Evolutionary conservation across 2,797 vertebrate species (phyloP).

Genomic region (Benthosema pterotum): DNA sequence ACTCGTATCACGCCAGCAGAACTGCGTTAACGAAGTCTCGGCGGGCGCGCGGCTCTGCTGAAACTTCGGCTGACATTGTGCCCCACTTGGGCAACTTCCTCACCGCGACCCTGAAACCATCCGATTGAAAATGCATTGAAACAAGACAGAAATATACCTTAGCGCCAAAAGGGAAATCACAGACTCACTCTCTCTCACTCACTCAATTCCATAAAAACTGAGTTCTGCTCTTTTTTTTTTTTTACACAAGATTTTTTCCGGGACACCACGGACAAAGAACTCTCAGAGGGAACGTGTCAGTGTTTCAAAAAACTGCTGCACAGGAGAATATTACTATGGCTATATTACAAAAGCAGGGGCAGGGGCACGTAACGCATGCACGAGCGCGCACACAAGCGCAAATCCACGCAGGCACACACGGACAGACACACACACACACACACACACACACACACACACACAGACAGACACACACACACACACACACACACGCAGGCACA

Average conservation of each 20-base stretch:
- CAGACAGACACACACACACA: conserved; percentile 23
- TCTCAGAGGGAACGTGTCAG: conserved; percentile 62
- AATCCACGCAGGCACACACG: neutral
- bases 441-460: conserved; percentile 9
- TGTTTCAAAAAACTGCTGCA: conserved; percentile 55
- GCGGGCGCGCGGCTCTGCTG: conserved; percentile 3
- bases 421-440: conserved; percentile 41
- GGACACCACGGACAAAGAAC: conserved; percentile 63
- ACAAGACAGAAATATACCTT: conserved; percentile 50
- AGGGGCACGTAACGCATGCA: neutral
- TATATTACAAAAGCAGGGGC: conserved; percentile 49
- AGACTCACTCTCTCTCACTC: conserved; percentile 17
- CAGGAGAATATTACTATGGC: conserved; percentile 51
- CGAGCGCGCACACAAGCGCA: neutral
- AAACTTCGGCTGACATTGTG: conserved; percentile 39
- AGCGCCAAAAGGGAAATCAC: conserved; percentile 27
- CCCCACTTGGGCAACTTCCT: conserved; percentile 35
- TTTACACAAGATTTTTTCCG: conserved; percentile 54
- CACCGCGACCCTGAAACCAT: conserved; percentile 44
- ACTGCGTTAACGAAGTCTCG: too few relatives aligned
- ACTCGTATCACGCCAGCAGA: too few relatives aligned
- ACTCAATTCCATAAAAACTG: conserved; percentile 27
- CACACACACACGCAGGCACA: too few relatives aligned
- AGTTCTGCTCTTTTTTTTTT: conserved; percentile 31
- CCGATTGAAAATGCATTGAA: conserved; percentile 48